Evolutionary conservation across 2,888 invertebrate genomes (phyloP).

Genomic region (Monoplex corrugatus): DNA sequence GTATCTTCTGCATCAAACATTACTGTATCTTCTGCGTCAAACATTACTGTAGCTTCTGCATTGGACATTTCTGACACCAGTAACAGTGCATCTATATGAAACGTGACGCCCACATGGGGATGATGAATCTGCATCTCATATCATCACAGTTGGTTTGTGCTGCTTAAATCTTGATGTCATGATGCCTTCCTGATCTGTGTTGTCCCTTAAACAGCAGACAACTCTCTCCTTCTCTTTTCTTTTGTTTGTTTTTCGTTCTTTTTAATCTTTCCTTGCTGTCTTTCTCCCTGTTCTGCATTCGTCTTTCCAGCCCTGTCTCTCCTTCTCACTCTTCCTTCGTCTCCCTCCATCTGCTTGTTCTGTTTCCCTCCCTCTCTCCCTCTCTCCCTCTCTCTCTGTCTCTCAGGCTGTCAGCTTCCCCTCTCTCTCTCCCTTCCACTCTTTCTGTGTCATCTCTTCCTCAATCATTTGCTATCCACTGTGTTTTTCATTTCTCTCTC

Average conservation of each 20-base stretch:
- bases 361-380: not conserved
- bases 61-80: too few relatives aligned
- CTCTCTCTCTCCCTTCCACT: slow-evolving; percentile 7
- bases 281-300: not conserved
- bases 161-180: too few relatives aligned
- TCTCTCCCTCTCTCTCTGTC: slow-evolving; percentile 2
- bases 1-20: too few relatives aligned
- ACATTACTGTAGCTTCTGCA: too few relatives aligned
- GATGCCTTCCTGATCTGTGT: too few relatives aligned
- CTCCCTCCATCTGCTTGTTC: not conserved
- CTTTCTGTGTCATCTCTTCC: not conserved
- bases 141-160: too few relatives aligned
- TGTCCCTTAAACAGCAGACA: slow-evolving; percentile 57
- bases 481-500: not conserved
- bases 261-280: not conserved
- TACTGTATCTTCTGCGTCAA: too few relatives aligned
- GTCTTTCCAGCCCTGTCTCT: not conserved
- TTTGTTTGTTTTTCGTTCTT: not conserved
- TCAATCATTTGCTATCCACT: not conserved
- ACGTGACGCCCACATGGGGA: too few relatives aligned
- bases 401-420: not conserved
- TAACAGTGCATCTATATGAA: too few relatives aligned
- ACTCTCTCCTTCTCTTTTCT: not conserved
- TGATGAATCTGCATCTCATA: too few relatives aligned
- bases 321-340: not conserved